These are phyloP conservation scores for Drosophila saltans DNA, from an alignment of 1,140 invertebrate species.

Conservation along the genomic window DNA sequence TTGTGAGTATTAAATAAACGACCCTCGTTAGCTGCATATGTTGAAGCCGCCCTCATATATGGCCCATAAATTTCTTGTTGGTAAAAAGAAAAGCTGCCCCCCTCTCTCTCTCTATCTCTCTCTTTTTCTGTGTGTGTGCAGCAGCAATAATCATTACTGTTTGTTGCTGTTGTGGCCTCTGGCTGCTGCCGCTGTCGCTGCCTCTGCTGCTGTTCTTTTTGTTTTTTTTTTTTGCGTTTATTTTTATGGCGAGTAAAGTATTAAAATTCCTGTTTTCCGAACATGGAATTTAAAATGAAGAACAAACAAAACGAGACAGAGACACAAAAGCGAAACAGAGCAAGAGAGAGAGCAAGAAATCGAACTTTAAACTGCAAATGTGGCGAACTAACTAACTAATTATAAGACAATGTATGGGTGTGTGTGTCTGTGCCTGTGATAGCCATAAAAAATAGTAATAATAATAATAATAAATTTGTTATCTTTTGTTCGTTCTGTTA, in stretches of 20 bases:
- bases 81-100: slow-evolving; percentile 39
- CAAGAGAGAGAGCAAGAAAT: slow-evolving; percentile 23
- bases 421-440: background rate
- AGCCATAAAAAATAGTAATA: slow-evolving; percentile 18
- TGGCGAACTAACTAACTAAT: slow-evolving; percentile 53
- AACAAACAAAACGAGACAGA: slow-evolving; percentile 62
- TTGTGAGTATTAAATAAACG: slow-evolving; percentile 21
- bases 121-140: slow-evolving; percentile 45
- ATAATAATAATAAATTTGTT: slow-evolving; percentile 35
- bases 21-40: slow-evolving; percentile 13
- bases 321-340: background rate
- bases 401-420: slow-evolving; percentile 17
- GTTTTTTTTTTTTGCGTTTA: slow-evolving; percentile 59
- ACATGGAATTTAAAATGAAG: slow-evolving; percentile 81
- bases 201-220: slow-evolving; percentile 44
- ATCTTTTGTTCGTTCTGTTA: slow-evolving; percentile 34
- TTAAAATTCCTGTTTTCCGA: slow-evolving; percentile 67
- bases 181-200: slow-evolving; percentile 9
- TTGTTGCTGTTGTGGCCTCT: slow-evolving; percentile 58
- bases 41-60: slow-evolving; percentile 52
- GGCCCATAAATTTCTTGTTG: slow-evolving; percentile 70
- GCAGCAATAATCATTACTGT: slow-evolving; percentile 79
- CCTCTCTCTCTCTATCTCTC: background rate
- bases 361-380: slow-evolving; percentile 47
- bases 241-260: slow-evolving; percentile 45